Evolutionary conservation across 1,140 invertebrate species (phyloP).

Genomic region (Ylistrum balloti): DNA sequence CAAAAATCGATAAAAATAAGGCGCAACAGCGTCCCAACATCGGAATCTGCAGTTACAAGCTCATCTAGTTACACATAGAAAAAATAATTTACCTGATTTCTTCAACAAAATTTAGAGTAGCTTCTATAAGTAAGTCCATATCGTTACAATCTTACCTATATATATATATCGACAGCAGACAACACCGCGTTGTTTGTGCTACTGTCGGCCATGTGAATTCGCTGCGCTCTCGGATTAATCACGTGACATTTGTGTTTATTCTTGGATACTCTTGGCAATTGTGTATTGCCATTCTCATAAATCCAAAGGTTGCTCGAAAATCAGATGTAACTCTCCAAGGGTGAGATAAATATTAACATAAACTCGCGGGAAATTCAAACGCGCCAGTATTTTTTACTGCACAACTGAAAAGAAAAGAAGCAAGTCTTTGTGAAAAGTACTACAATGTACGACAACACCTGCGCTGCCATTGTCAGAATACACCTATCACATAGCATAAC

Average conservation of each 20-base stretch:
- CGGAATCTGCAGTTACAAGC: not conserved
- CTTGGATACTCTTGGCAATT: conserved; percentile 12
- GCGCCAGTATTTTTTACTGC: no score
- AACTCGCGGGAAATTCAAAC: not conserved
- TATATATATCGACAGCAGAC: not conserved
- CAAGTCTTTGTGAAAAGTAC: no score
- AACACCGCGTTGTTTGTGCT: not conserved
- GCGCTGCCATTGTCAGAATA: no score
- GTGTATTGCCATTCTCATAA: not conserved
- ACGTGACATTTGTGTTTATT: conserved; percentile 33
- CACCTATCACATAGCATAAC: no score
- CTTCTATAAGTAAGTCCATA: not conserved
- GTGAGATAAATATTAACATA: not conserved
- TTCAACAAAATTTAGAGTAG: not conserved
- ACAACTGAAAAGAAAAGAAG: no score
- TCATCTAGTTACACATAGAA: not conserved
- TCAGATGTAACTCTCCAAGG: not conserved
- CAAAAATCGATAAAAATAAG: conserved; percentile 12
- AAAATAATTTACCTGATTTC: not conserved
- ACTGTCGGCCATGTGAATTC: not conserved
- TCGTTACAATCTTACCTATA: not conserved
- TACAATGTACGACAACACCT: no score
- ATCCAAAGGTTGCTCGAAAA: not conserved
- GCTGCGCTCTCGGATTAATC: not conserved
- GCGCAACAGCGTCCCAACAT: conserved; percentile 36